Evolutionary conservation across 2,797 vertebrate genomes (phyloP).

Genomic region (Sandelia bainsii): DNA sequence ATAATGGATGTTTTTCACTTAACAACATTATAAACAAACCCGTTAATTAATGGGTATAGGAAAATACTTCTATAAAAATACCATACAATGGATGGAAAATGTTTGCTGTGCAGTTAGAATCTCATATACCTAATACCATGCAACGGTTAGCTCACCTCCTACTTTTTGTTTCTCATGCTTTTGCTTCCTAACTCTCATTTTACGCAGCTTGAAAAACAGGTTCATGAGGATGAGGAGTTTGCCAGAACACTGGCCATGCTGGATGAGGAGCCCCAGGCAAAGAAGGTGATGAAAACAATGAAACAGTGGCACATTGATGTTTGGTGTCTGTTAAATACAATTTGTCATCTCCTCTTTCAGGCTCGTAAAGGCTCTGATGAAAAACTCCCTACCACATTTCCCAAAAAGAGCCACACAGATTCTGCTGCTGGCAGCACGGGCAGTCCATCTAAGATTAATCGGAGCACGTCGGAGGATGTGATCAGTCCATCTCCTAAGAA

Average conservation of each 20-base stretch:
- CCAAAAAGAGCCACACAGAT: slow-evolving; percentile 71
- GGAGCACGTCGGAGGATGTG: slow-evolving; percentile 41
- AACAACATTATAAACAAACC: too few species aligned
- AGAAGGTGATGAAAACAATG: slow-evolving; percentile 84
- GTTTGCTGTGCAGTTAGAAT: too few species aligned
- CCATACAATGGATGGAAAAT: too few species aligned
- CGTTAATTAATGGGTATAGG: too few species aligned
- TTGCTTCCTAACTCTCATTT: neutral
- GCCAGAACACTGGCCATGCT: slow-evolving; percentile 93
- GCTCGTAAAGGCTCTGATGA: slow-evolving; percentile 70
- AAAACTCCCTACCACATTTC: slow-evolving; percentile 33
- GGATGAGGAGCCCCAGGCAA: slow-evolving; percentile 89
- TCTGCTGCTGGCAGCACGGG: slow-evolving; percentile 58
- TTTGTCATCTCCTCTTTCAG: slow-evolving; percentile 49
- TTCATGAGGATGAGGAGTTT: slow-evolving; percentile 97
- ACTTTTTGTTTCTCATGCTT: neutral
- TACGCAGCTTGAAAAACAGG: slow-evolving; percentile 90
- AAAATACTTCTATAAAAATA: too few species aligned
- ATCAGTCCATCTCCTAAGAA: slow-evolving; percentile 77
- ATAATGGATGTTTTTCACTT: too few species aligned
- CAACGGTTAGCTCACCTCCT: too few species aligned
- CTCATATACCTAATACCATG: too few species aligned
- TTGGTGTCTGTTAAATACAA: neutral
- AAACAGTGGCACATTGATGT: neutral
- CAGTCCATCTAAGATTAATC: slow-evolving; percentile 45